Evolutionary conservation across 2,797 vertebrate genomes (phyloP).

Genomic region (Trichosurus vulpecula): DNA sequence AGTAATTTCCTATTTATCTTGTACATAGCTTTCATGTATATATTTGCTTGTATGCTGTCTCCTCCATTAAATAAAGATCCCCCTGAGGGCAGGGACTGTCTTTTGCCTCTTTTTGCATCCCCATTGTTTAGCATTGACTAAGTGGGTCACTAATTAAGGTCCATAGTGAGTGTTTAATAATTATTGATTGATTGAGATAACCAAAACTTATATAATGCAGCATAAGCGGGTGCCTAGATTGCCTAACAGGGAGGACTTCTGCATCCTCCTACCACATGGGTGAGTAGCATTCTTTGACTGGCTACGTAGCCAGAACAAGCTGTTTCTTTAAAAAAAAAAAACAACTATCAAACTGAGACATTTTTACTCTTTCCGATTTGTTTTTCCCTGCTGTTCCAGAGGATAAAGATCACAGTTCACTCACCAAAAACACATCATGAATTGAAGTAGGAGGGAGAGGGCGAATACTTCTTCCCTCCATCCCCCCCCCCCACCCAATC

Average conservation of each 20-base stretch:
- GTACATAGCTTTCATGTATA: too few species aligned
- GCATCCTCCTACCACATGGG: not conserved
- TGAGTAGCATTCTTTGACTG: not conserved
- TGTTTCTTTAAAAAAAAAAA: not conserved
- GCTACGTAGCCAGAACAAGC: not conserved
- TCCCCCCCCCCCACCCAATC: too few species aligned
- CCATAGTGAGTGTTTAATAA: not conserved
- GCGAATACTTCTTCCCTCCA: not conserved
- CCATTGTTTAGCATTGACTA: not conserved
- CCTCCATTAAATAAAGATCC: not conserved
- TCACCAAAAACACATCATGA: not conserved
- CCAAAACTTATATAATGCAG: not conserved
- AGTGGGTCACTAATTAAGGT: not conserved
- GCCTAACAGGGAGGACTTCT: not conserved
- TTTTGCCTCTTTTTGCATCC: not conserved
- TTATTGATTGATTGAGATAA: not conserved
- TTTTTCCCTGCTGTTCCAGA: not conserved
- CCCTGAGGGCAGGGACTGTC: not conserved
- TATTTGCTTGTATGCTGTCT: not conserved
- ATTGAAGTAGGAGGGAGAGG: not conserved
- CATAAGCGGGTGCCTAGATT: not conserved
- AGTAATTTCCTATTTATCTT: not conserved
- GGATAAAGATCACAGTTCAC: not conserved
- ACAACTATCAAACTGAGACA: not conserved
- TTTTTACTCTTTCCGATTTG: not conserved